These are phyloP conservation scores for Lasaia peninsularis DNA, from an alignment of 1,140 invertebrate species.

Conservation along the genomic window DNA sequence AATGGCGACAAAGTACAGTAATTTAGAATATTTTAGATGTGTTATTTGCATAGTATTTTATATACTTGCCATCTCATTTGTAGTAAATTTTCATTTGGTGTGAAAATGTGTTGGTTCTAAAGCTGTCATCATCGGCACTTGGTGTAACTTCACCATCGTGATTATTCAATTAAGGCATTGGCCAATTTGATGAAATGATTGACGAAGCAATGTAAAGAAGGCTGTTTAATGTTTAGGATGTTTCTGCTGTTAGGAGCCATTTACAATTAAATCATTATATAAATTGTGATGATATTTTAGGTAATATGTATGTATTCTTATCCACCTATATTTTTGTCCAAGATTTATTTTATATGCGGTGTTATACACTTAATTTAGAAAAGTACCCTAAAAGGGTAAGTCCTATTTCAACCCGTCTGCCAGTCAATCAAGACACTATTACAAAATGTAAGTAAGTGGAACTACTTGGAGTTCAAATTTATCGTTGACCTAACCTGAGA, in stretches of 20 bases:
- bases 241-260: background rate
- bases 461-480: too few species aligned
- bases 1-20: constrained; percentile 68
- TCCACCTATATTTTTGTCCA: too few species aligned
- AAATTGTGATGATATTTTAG: too few species aligned
- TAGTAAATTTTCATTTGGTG: too few species aligned
- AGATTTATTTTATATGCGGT: too few species aligned
- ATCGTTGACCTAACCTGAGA: too few species aligned
- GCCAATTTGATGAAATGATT: background rate
- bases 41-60: background rate
- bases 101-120: background rate
- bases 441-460: too few species aligned
- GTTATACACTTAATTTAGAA: too few species aligned
- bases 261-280: background rate
- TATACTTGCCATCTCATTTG: background rate
- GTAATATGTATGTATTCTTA: too few species aligned
- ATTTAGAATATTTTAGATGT: constrained; percentile 10
- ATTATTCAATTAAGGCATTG: background rate
- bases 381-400: too few species aligned
- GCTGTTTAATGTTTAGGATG: background rate
- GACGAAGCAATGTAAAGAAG: background rate
- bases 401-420: too few species aligned
- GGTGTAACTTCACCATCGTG: background rate
- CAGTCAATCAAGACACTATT: too few species aligned
- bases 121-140: background rate